These are phyloP conservation scores for Motacilla alba DNA, from an alignment of 2,113 vertebrate species.

Conservation along the genomic window DNA sequence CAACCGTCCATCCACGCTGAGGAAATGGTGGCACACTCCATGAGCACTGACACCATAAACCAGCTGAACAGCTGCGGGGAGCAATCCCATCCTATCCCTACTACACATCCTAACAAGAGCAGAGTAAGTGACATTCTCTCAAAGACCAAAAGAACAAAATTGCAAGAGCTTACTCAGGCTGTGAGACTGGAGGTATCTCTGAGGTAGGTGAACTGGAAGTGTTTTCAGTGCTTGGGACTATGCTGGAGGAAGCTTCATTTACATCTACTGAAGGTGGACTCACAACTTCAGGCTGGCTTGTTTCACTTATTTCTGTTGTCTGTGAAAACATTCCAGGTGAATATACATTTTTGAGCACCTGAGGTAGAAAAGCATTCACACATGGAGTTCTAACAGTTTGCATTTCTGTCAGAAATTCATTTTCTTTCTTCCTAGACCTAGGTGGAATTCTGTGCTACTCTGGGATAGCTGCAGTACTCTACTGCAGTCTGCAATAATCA, in stretches of 20 bases:
- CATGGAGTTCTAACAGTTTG: background rate
- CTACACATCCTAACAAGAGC: background rate
- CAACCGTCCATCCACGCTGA: background rate
- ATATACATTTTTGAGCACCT: background rate
- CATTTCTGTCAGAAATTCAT: background rate
- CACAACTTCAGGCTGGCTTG: slow-evolving; percentile 52
- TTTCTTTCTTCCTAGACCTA: background rate
- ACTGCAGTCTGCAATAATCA: background rate
- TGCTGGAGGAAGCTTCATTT: slow-evolving; percentile 64
- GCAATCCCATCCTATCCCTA: background rate
- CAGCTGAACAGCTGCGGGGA: background rate
- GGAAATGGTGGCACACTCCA: background rate
- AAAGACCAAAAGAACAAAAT: background rate
- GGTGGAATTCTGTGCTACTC: background rate
- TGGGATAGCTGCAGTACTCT: background rate
- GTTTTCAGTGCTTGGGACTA: slow-evolving; percentile 74
- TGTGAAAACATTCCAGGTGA: slow-evolving; percentile 47
- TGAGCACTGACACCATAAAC: background rate
- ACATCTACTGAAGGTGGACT: slow-evolving; percentile 51
- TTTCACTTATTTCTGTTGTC: slow-evolving; percentile 46
- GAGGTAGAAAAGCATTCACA: background rate
- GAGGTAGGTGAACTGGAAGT: slow-evolving; percentile 88
- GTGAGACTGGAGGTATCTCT: slow-evolving; percentile 73
- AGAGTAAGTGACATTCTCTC: background rate
- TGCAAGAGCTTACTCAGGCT: slow-evolving; percentile 78